Evolutionary conservation across 2,797 vertebrate genomes (phyloP).

Genomic region (Cynopterus sphinx): DNA sequence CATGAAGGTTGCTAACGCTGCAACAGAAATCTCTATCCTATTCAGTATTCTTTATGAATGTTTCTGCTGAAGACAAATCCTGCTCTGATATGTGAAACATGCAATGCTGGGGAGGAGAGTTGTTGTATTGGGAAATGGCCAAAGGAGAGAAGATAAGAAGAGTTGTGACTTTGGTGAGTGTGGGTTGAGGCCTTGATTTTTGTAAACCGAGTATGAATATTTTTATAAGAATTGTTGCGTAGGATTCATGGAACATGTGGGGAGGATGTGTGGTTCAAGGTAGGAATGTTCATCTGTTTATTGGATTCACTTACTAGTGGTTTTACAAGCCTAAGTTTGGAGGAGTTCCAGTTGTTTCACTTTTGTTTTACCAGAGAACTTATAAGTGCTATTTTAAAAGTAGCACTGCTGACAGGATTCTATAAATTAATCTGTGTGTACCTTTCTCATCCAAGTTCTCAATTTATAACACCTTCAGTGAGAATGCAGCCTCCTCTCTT

Average conservation of each 20-base stretch:
- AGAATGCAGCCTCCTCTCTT: neutral
- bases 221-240: accelerated
- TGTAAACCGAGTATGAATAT: neutral
- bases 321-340: neutral
- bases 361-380: slow-evolving; percentile 60
- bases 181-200: neutral
- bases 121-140: neutral
- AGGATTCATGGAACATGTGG: neutral
- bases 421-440: slow-evolving; percentile 27
- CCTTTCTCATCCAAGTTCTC: slow-evolving; percentile 42
- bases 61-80: neutral
- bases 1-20: neutral
- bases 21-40: neutral
- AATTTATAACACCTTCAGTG: slow-evolving; percentile 5
- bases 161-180: neutral
- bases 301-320: neutral
- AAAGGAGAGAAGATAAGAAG: neutral
- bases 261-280: neutral
- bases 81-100: neutral
- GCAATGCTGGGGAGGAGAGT: neutral
- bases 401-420: slow-evolving; percentile 11
- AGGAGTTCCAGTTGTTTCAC: neutral
- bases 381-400: slow-evolving; percentile 31
- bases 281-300: slow-evolving; percentile 6
- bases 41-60: neutral